phyloP scores from a whole-genome alignment of 2,797 vertebrate species.

The Merluccius polli region DNA sequence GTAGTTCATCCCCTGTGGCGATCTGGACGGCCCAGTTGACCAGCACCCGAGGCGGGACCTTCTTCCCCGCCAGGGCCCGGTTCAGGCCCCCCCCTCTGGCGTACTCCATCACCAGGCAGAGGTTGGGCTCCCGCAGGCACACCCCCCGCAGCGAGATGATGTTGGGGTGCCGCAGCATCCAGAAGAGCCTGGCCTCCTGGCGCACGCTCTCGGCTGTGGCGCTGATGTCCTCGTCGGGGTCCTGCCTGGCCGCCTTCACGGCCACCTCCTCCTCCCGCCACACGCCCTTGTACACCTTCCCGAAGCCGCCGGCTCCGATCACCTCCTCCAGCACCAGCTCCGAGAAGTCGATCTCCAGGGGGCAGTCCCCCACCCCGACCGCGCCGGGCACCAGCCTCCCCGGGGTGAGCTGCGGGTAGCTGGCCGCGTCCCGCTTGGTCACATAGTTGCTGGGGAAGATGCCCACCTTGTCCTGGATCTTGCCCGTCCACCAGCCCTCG shows the following conservation, averaged over 20 bases:
- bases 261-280: constrained; percentile 85
- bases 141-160: constrained; percentile 86
- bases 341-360: constrained; percentile 83
- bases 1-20: constrained; percentile 90
- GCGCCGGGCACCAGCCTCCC: constrained; percentile 64
- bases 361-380: constrained; percentile 68
- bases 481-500: constrained; percentile 93
- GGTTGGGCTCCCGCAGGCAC: constrained; percentile 83
- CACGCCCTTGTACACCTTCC: constrained; percentile 85
- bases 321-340: constrained; percentile 86
- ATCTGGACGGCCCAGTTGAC: constrained; percentile 95
- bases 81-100: constrained; percentile 86
- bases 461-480: constrained; percentile 86
- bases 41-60: constrained; percentile 85
- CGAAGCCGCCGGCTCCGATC: constrained; percentile 89
- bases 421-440: constrained; percentile 68
- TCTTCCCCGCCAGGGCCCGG: constrained; percentile 83
- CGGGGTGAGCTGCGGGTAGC: constrained; percentile 65
- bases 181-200: constrained; percentile 88
- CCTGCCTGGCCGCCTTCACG: constrained; percentile 86
- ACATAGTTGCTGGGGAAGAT: constrained; percentile 92
- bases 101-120: constrained; percentile 92
- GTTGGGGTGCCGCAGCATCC: constrained; percentile 86
- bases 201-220: constrained; percentile 83
- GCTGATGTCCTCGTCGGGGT: constrained; percentile 85